A percentile compares a stretch with the other conserved stretches of the same genome.
Conservation (phyloP, 1,140 invertebrate species). For the Drosophila hydei region DNA sequence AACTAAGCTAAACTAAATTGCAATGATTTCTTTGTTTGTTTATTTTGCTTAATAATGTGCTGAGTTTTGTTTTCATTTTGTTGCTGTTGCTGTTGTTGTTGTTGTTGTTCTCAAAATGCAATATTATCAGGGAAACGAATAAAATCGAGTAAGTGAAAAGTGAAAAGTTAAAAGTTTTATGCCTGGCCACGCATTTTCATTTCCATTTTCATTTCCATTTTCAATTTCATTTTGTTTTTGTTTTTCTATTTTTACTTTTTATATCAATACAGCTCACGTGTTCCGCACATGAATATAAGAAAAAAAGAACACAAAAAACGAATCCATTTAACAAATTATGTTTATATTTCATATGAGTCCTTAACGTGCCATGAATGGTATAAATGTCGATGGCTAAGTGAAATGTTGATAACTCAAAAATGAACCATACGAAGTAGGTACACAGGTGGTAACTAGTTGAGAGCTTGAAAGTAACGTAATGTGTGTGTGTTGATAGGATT, state of each 20-base stretch:
- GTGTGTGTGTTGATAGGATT: slow-evolving; percentile 47
- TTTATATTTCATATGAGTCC: slow-evolving; percentile 33
- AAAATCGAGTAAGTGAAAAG: slow-evolving; percentile 51
- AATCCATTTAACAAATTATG: slow-evolving; percentile 12
- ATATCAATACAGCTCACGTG: slow-evolving; percentile 19
- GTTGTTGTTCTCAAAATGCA: slow-evolving; percentile 26
- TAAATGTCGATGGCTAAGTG: slow-evolving; percentile 22
- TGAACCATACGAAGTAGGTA: slow-evolving; percentile 6
- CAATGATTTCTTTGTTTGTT: slow-evolving; percentile 42
- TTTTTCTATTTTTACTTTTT: slow-evolving; percentile 23
- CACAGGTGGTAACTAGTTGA: slow-evolving; percentile 26
- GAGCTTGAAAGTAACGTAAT: slow-evolving; percentile 39
- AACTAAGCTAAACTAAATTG: slow-evolving; percentile 35
- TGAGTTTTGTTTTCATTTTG: slow-evolving; percentile 16
- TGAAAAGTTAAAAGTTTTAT: slow-evolving; percentile 70
- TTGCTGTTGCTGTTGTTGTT: background rate
- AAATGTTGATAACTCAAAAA: slow-evolving; percentile 14
- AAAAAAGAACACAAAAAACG: slow-evolving; percentile 34
- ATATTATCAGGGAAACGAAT: slow-evolving; percentile 49
- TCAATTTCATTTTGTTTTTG: slow-evolving; percentile 58
- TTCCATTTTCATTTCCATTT: slow-evolving; percentile 37
- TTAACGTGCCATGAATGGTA: slow-evolving; percentile 54
- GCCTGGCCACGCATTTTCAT: slow-evolving; percentile 83
- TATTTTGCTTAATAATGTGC: slow-evolving; percentile 44
- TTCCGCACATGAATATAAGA: slow-evolving; percentile 24